phyloP scores from a whole-genome alignment of 2,888 invertebrate species.

The Brachyptera putata region DNA sequence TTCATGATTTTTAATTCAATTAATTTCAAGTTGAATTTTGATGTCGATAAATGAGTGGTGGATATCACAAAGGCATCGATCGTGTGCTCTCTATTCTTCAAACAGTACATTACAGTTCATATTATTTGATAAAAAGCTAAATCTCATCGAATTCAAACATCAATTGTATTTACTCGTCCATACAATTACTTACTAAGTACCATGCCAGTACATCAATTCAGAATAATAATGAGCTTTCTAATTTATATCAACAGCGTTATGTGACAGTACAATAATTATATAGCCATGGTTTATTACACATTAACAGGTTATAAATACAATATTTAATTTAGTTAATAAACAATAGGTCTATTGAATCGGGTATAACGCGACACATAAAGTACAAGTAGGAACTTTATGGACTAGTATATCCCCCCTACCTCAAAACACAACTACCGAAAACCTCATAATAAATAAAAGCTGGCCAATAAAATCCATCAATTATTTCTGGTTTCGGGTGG shows the following conservation, averaged over 20 bases:
- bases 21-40: too few species aligned
- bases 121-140: too few species aligned
- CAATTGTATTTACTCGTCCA: too few species aligned
- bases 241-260: slow-evolving; percentile 14
- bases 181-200: slow-evolving; percentile 12
- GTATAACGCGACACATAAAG: slow-evolving; percentile 10
- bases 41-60: too few species aligned
- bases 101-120: too few species aligned
- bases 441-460: slow-evolving; percentile 16
- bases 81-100: too few species aligned
- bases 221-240: slow-evolving; percentile 12
- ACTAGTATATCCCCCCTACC: slow-evolving; percentile 11
- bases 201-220: slow-evolving; percentile 3
- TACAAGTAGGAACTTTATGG: slow-evolving; percentile 17
- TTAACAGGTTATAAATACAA: slow-evolving; percentile 20
- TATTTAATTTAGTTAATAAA: slow-evolving; percentile 22
- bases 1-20: too few species aligned
- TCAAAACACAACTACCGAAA: background rate
- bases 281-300: slow-evolving; percentile 8
- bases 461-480: slow-evolving; percentile 6
- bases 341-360: slow-evolving; percentile 11
- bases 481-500: slow-evolving; percentile 18
- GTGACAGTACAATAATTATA: slow-evolving; percentile 21
- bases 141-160: too few species aligned
- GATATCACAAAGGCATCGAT: too few species aligned